A percentile compares a stretch with the other conserved stretches of the same genome.
Evolutionary conservation across 2,888 invertebrate species (phyloP).

Genomic region (Norana najaformis): DNA sequence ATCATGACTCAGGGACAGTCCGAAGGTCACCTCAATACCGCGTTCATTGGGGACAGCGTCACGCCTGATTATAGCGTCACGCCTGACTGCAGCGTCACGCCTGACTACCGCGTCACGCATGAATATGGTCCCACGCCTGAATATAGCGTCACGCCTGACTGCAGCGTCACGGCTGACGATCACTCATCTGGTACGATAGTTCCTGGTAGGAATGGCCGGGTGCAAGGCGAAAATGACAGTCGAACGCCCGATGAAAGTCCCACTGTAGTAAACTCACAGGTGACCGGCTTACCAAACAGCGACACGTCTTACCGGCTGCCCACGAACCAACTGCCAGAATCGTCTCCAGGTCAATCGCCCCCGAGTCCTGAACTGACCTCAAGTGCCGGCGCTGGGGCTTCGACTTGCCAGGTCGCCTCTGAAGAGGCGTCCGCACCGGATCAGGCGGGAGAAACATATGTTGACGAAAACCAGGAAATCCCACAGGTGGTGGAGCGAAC

Average conservation of each 20-base stretch:
- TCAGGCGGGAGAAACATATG: background rate
- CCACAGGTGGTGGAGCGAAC: background rate
- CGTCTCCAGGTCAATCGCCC: background rate
- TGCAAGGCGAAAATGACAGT: background rate
- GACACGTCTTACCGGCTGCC: background rate
- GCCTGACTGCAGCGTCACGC: background rate
- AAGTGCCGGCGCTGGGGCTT: background rate
- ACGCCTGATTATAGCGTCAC: background rate
- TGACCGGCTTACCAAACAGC: background rate
- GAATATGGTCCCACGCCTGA: no score
- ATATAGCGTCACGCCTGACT: background rate
- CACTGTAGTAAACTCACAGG: background rate
- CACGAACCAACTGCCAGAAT: background rate
- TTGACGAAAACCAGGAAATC: background rate
- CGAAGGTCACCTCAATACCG: background rate
- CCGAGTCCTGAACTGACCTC: background rate
- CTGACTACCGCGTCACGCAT: background rate
- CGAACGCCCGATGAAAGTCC: background rate
- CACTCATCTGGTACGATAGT: background rate
- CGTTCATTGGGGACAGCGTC: constrained; percentile 15
- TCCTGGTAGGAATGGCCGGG: background rate
- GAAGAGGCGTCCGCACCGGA: background rate
- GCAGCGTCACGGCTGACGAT: background rate
- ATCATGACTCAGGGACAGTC: background rate
- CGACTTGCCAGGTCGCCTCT: background rate